A percentile compares a stretch with the other conserved stretches of the same genome.
Evolutionary conservation across 1,140 invertebrate genomes (phyloP).

Genomic region (Drosophila fuyamai): DNA sequence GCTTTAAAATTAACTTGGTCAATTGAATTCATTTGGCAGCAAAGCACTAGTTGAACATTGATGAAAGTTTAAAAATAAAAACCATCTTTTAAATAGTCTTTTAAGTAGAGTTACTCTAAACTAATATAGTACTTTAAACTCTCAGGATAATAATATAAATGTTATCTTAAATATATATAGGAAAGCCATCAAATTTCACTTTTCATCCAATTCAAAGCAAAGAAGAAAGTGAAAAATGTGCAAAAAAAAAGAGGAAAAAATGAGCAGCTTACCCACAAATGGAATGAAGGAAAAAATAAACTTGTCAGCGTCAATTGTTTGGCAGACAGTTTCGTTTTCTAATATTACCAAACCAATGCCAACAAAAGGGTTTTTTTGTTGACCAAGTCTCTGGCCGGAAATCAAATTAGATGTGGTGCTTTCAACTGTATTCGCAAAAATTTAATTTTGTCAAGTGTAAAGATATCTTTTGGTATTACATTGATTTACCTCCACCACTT

Average conservation of each 20-base stretch:
- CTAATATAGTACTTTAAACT: too few species aligned
- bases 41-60: too few species aligned
- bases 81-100: too few species aligned
- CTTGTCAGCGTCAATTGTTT: conserved; percentile 53
- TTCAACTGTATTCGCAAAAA: neutral
- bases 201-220: conserved; percentile 14
- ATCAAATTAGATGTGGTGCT: conserved; percentile 7
- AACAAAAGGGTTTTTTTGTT: conserved; percentile 11
- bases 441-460: neutral
- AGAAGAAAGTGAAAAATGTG: conserved; percentile 33
- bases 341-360: conserved; percentile 53
- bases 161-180: neutral
- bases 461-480: neutral
- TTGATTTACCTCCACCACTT: neutral
- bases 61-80: too few species aligned
- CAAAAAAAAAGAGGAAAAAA: conserved; percentile 18
- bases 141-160: neutral
- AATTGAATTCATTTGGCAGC: too few species aligned
- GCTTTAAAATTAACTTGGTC: too few species aligned
- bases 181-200: conserved; percentile 35
- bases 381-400: neutral
- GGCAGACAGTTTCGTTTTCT: conserved; percentile 54
- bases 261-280: conserved; percentile 11
- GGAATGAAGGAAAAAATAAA: conserved; percentile 10
- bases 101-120: too few species aligned